phyloP scores from a whole-genome alignment of 2,888 invertebrate species.

The Harmothoe impar region DNA sequence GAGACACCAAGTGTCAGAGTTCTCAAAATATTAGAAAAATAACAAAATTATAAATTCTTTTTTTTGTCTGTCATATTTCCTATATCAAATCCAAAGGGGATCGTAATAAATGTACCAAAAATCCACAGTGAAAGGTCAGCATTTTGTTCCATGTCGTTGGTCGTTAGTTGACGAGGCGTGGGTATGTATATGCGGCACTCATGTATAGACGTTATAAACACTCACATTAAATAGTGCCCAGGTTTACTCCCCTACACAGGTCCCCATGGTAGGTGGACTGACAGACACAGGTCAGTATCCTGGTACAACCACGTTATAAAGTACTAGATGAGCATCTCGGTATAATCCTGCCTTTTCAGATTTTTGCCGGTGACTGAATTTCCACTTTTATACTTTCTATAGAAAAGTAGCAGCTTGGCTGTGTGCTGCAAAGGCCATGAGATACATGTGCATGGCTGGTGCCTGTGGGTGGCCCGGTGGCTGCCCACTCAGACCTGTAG shows the following conservation, averaged over 20 bases:
- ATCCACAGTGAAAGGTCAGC: background rate
- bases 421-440: no score
- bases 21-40: slow-evolving; percentile 1
- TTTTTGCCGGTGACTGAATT: background rate
- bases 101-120: background rate
- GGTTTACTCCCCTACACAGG: background rate
- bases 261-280: background rate
- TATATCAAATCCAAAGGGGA: slow-evolving; percentile 44
- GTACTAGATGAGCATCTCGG: background rate
- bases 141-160: background rate
- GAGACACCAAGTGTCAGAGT: no score
- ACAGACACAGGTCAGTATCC: background rate
- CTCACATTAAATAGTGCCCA: background rate
- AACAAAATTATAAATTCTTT: slow-evolving; percentile 24
- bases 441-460: background rate
- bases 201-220: background rate
- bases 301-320: background rate
- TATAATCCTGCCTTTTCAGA: background rate
- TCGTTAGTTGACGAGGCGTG: no score
- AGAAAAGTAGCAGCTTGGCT: no score
- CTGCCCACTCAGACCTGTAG: background rate
- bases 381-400: no score
- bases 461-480: background rate
- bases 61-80: background rate
- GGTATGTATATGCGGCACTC: background rate